Evolutionary conservation across 53 echinoderm and acorn worm species (phyloP), one percentile per base, ranked within the genome.

Genomic region (Henricia sp.): DNA sequence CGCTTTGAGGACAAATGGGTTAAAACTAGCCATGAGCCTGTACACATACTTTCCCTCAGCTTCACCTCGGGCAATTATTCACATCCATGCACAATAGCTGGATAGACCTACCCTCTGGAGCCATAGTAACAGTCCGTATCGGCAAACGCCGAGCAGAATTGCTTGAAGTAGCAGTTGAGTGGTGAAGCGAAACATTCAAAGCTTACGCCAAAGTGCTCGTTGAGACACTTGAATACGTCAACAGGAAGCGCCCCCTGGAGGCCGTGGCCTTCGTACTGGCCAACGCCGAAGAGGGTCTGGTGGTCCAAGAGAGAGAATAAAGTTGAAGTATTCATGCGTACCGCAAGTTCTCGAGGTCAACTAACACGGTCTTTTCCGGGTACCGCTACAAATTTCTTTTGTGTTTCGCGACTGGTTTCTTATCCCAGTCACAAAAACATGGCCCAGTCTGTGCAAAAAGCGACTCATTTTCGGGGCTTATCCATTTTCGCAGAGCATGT

Each of bases 171-270:
- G 83, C 99, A 94, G 84, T 97, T 97, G 42, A 97, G 92, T 13
- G 99, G 99, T 23, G 99, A 97, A 10, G 99, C 99, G 78, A 97
- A 97, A 69, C 99, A 96, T 36, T 97, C 99, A 90, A 94, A 97
- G 46, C 92, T 94, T 13, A 97, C 97, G 4, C 94, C 99, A 92
- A 97, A 97, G 75, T 88, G 85, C 57, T 92, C 90, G 43, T 90
- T 82, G 82, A 97, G 90, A 11, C 84, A 90, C 74, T 92, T 88
- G 68, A 94, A 89, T 68, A 97, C 94, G 4, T 82, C 55, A 11
- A 87, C 82, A 2, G 99, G 91, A 20, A 97, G 84, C 29, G 99
- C 94, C 38, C 97, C 94, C 70, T 97, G 99, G 16, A 95, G 84
- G 46, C 88, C 85, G 35, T 85, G 86, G 11, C 99, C 99, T 55